Evolutionary conservation across 2,113 vertebrate species (phyloP), one percentile per base, ranked within the genome.

Genomic region (Vulpes vulpes): DNA sequence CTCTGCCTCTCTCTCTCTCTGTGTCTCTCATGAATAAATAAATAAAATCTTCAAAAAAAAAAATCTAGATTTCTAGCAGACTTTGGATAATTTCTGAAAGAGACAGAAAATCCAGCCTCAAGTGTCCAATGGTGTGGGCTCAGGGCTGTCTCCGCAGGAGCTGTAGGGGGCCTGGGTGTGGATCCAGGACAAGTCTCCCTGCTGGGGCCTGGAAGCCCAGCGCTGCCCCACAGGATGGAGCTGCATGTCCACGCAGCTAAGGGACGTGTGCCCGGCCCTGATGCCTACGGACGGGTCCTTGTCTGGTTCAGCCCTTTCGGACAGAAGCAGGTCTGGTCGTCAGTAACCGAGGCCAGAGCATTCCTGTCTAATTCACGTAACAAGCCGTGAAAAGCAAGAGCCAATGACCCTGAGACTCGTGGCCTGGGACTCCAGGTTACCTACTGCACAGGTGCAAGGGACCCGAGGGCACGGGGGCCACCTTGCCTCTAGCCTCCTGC

Each of bases 401-500:
- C 8, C 7, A 19, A 8, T 17, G 3, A 51, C 12, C 2, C 20
- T n/a, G 22, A 62, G 11, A 8, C 0, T 3, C 20, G 2, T 51
- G 69, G 62, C 86, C 67, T 74, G 43, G 49, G 91, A 53, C 64
- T 91, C 89, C 49, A 17, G 59, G 57, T n/a, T 30, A 14, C 59
- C 32, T 19, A 12, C 7, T 38, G 20, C 74, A 49, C 59, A 19
- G 30, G 78, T n/a, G 80, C 4, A 6, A 1, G 1, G 38, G 0
- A 35, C 67, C 71, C 0, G 1, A 65, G 27, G 83, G 82, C 1
- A 0, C 80, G 25, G 53, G 11, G 9, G 85, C 71, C 95, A 94
- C 92, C 91, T 95, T 96, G 94, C 95, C 65, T 32, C 73, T 38
- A 73, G 84, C 51, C 89, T 98, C 89, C 73, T 95, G 78, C 81